Percentiles rank a stretch among this genome's conserved stretches.
Evolutionary conservation across 2,797 vertebrate genomes (phyloP).

Genomic region (Melanogrammus aeglefinus): DNA sequence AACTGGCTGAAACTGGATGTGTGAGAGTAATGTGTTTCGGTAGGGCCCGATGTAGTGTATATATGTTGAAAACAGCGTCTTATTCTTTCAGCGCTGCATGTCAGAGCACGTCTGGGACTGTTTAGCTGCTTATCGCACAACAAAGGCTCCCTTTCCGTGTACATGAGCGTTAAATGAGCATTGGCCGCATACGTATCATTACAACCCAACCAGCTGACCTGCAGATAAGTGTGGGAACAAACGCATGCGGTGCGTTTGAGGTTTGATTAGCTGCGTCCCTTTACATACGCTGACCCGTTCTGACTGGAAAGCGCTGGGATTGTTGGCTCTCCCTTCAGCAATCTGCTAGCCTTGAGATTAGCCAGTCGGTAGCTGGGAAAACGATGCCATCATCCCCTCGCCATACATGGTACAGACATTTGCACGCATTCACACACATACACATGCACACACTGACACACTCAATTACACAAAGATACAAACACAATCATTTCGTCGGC

Average conservation of each 20-base stretch:
- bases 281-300: not conserved
- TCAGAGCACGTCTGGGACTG: not conserved
- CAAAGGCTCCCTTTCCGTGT: not conserved
- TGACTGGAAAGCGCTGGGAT: not conserved
- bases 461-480: constrained; percentile 44
- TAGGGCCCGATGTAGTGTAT: too few relatives aligned
- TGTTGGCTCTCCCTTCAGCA: not conserved
- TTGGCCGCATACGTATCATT: not conserved
- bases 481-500: not conserved
- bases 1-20: not conserved
- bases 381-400: not conserved
- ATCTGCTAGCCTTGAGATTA: constrained; percentile 1
- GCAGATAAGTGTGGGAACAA: not conserved
- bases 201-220: not conserved
- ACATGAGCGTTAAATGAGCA: not conserved
- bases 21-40: not conserved
- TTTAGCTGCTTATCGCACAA: not conserved
- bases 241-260: not conserved
- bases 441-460: constrained; percentile 46
- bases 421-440: constrained; percentile 14
- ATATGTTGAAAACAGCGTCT: not conserved
- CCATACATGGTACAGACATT: constrained; percentile 15
- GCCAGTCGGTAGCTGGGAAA: not conserved
- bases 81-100: not conserved
- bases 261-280: not conserved